A percentile compares a stretch with the other conserved stretches of the same genome.
phyloP scores from a whole-genome alignment of 2,797 vertebrate species.

The Pantherophis vulpinus region DNA sequence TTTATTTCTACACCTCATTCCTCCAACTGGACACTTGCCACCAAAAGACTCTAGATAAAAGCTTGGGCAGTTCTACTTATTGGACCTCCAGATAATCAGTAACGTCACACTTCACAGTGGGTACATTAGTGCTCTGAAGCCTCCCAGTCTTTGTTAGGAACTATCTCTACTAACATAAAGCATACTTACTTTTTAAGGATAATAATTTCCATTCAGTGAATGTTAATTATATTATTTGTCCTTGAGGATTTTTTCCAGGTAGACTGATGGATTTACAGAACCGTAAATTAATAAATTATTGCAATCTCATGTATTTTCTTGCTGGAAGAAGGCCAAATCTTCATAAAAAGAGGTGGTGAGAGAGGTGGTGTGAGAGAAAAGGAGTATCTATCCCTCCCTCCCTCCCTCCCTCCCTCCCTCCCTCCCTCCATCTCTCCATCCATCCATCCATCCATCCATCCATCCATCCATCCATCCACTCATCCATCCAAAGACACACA shows the following conservation, averaged over 20 bases:
- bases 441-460: not conserved
- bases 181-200: conserved; percentile 21
- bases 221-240: conserved; percentile 22
- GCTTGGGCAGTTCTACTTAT: conserved; percentile 16
- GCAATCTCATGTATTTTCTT: conserved; percentile 28
- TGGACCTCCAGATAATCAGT: conserved; percentile 10
- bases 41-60: conserved; percentile 32
- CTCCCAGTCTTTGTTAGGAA: conserved; percentile 17
- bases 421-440: not conserved
- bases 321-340: conserved; percentile 8
- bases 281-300: not conserved
- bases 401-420: too few species aligned
- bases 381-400: not conserved
- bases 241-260: conserved; percentile 2
- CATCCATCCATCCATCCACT: not conserved
- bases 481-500: not conserved
- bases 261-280: not conserved
- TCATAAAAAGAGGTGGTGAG: not conserved
- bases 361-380: not conserved
- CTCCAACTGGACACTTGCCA: conserved; percentile 25
- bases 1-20: conserved; percentile 15
- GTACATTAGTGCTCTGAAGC: conserved; percentile 13
- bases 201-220: conserved; percentile 21
- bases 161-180: conserved; percentile 20
- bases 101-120: conserved; percentile 28